Conservation (phyloP, 2,888 invertebrate species). For the Papilio protenor region DNA sequence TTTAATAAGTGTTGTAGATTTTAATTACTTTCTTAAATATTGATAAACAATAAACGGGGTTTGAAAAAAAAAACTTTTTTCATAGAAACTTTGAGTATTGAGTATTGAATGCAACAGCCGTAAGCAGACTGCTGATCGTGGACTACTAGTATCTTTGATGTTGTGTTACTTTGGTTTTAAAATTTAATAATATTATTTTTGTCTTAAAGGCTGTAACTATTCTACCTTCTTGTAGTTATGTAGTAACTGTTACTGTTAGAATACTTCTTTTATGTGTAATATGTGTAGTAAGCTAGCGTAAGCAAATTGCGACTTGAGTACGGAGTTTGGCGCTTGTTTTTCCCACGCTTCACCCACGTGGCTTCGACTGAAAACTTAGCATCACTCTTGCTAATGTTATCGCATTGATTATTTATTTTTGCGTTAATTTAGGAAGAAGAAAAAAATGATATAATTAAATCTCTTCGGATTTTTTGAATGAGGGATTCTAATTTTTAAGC, state of each 20-base stretch:
- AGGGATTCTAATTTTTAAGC: neutral
- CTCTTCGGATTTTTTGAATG: neutral
- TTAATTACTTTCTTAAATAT: neutral
- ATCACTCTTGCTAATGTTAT: neutral
- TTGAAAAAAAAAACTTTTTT: neutral
- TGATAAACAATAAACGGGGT: neutral
- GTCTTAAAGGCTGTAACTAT: neutral
- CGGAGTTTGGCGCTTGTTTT: neutral
- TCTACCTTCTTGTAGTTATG: neutral
- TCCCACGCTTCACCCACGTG: slow-evolving; percentile 4
- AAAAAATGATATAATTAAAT: neutral
- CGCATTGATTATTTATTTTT: neutral
- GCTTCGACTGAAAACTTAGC: neutral
- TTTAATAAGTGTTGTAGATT: neutral
- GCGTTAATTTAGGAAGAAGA: neutral
- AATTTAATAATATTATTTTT: neutral
- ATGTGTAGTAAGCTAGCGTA: neutral
- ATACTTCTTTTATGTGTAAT: neutral
- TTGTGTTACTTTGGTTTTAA: neutral
- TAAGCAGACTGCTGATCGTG: neutral
- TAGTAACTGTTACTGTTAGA: neutral
- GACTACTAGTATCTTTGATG: neutral
- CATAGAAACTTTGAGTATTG: neutral
- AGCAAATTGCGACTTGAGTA: neutral
- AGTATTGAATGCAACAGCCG: neutral